Evolutionary conservation across 2,797 vertebrate species (phyloP), one percentile per base, ranked within the genome.

Genomic region (Podarcis lilfordi): DNA sequence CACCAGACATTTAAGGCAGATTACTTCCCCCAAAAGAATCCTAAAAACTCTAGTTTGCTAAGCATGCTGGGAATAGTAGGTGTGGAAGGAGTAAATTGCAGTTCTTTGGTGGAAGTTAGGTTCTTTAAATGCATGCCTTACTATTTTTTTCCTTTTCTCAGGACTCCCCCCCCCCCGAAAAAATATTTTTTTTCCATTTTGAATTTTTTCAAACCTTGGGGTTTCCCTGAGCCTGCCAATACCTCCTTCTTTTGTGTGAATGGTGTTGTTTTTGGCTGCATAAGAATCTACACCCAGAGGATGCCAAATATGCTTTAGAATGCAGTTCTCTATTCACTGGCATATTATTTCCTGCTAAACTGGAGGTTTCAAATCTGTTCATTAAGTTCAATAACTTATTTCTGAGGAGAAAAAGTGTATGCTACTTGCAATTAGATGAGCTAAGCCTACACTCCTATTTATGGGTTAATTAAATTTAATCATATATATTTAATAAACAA

Each of bases 401-500:
- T 87, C 59, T 75, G 59, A 59, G 32, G 59, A 43, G 11, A 10
- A 55, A 64, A 50, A 72, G 17, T 69, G 29, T 5, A 86, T 80
- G 59, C 35, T 76, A 69, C 43, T 45, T 90, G 35, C 86, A 85
- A 81, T 61, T 61, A 88, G 43, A 81, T 40, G 61, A 80, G 61
- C 74, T 76, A 76, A 80, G 64, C 13, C 32, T 69, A 76, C 25
- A 82, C 64, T 77, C 59, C 29, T 77, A 43, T 37, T 64, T 88
- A 81, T 88, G 32, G 77, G 45, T 71, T 82, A 88, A 90, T 85
- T 88, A 88, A 71, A 90, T 85, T 50, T 85, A 85, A 85, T 64
- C 82, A 82, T 77, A 88, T 85, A 77, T 81, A 71, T 88, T 88
- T 90, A 82, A 85, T 88, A 87, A 90, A 88, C 71, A 90, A 88